These are phyloP conservation scores for Tragelaphus buxtoni DNA, from an alignment of 2,113 vertebrate species.

Conservation along the genomic window DNA sequence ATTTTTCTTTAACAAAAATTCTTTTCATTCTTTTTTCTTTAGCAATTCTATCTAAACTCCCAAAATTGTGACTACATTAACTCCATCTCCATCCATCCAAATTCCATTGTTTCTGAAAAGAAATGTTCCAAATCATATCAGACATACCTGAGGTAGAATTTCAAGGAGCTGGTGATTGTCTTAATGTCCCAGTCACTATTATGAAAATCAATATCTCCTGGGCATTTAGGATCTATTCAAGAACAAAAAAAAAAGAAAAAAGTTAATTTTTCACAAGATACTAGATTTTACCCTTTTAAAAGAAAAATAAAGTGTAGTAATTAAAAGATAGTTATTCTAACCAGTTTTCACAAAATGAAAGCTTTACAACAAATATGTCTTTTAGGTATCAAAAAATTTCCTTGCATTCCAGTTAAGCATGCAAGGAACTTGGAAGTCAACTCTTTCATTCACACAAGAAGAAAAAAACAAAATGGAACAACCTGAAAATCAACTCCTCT, in stretches of 20 bases:
- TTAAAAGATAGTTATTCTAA: neutral
- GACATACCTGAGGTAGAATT: conserved; percentile 95
- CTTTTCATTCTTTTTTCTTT: neutral
- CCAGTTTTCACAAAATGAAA: neutral
- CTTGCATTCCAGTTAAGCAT: neutral
- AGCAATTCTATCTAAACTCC: neutral
- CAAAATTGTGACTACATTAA: neutral
- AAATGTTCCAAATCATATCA: neutral
- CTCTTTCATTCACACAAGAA: neutral
- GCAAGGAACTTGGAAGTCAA: neutral
- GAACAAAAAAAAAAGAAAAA: neutral
- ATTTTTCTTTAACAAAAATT: neutral
- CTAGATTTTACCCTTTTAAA: neutral
- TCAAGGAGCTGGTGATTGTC: conserved; percentile 96
- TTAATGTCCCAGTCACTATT: conserved; percentile 92
- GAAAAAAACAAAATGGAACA: neutral
- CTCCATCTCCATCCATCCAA: neutral
- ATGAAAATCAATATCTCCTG: conserved; percentile 92
- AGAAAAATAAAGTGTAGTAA: neutral
- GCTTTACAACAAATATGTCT: neutral
- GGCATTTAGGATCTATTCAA: conserved; percentile 87
- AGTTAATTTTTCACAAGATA: neutral
- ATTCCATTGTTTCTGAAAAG: conserved; percentile 8
- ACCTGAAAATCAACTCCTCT: neutral
- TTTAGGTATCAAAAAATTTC: neutral